Conservation (phyloP, 1,140 invertebrate genomes). For the Drusus annulatus region DNA sequence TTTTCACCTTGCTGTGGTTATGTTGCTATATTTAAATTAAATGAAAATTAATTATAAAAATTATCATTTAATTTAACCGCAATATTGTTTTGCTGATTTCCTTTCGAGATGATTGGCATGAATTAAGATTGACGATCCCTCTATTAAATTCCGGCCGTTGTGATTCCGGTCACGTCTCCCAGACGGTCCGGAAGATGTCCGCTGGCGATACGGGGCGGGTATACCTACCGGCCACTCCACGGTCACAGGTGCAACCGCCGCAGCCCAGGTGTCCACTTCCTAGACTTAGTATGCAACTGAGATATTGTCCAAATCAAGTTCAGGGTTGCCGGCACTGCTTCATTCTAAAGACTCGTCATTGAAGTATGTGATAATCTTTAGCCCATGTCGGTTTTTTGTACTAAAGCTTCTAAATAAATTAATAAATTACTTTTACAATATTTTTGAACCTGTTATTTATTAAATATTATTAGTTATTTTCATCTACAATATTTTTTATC, state of each 20-base stretch:
- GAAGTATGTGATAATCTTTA: not conserved
- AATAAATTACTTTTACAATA: no score
- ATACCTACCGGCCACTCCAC: no score
- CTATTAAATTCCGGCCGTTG: not conserved
- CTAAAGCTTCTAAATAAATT: no score
- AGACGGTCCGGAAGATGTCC: constrained; percentile 26
- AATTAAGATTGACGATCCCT: not conserved
- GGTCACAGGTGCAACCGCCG: constrained; percentile 30
- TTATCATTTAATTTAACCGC: not conserved
- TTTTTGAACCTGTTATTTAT: no score
- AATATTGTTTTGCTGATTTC: not conserved
- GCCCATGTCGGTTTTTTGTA: not conserved
- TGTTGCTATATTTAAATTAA: not conserved
- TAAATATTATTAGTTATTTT: no score
- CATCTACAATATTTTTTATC: no score
- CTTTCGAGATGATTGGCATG: no score
- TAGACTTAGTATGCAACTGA: constrained; percentile 40
- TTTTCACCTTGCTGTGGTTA: not conserved
- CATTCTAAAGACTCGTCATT: not conserved
- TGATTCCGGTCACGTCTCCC: constrained; percentile 5
- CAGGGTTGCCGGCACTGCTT: not conserved
- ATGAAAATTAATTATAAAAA: not conserved
- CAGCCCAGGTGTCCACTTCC: constrained; percentile 37
- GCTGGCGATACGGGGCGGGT: not conserved
- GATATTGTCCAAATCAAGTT: constrained; percentile 15